Conservation (phyloP, 2,113 vertebrate genomes). For the Equus przewalskii region DNA sequence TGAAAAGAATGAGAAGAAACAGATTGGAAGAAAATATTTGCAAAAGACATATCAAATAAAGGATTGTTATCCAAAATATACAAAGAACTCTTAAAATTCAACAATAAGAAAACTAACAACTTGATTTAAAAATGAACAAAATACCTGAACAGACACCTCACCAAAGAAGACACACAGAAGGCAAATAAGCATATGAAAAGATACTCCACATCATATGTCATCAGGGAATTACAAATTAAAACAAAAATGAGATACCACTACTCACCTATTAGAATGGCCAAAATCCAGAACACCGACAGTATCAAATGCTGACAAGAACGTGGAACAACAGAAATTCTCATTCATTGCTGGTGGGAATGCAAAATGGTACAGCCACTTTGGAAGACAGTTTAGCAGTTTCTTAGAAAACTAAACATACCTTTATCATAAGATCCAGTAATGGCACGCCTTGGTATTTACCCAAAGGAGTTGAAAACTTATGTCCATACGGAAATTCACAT, state of each 20-base stretch:
- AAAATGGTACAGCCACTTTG: not conserved
- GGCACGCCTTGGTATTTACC: not conserved
- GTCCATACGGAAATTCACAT: not conserved
- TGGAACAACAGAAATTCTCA: not conserved
- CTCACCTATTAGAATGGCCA: not conserved
- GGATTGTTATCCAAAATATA: not conserved
- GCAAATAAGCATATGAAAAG: not conserved
- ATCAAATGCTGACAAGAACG: not conserved
- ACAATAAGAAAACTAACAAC: not conserved
- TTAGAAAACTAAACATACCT: not conserved
- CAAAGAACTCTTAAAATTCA: not conserved
- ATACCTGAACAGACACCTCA: not conserved
- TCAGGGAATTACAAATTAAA: not conserved
- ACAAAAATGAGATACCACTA: not conserved
- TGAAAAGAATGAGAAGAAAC: not conserved
- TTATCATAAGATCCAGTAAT: not conserved
- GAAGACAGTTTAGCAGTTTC: not conserved
- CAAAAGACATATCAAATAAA: not conserved
- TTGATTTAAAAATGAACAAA: not conserved
- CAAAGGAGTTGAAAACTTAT: not conserved
- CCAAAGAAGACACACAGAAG: not conserved
- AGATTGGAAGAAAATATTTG: slow-evolving; percentile 3
- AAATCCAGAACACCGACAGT: not conserved
- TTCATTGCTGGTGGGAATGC: not conserved
- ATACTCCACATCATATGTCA: not conserved